Evolutionary conservation across 1,140 invertebrate genomes (phyloP).

Genomic region (Aphis gossypii): DNA sequence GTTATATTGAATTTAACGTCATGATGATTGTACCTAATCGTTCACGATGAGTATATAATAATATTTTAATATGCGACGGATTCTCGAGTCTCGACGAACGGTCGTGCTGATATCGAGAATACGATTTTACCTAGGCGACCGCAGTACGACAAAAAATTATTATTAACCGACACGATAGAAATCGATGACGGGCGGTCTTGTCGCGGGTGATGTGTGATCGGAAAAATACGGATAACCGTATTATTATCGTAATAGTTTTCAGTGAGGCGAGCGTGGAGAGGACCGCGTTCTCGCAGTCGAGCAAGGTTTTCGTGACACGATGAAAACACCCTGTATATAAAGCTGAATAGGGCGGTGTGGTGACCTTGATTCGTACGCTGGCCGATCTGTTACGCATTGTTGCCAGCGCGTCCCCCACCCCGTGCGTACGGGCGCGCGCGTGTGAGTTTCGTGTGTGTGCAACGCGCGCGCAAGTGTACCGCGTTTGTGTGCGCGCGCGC

Average conservation of each 20-base stretch:
- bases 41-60: not conserved
- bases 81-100: not conserved
- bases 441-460: constrained; percentile 19
- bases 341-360: constrained; percentile 48
- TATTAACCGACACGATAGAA: not conserved
- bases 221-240: not conserved
- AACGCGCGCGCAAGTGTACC: constrained; percentile 42
- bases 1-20: not conserved
- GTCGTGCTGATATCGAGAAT: not conserved
- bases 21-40: not conserved
- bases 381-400: constrained; percentile 58
- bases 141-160: not conserved
- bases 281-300: not conserved
- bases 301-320: no score
- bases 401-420: constrained; percentile 55
- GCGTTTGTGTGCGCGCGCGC: not conserved
- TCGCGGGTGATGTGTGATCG: no score
- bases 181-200: not conserved
- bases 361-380: constrained; percentile 54
- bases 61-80: not conserved
- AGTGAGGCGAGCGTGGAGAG: not conserved
- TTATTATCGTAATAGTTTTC: not conserved
- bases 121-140: not conserved
- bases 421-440: constrained; percentile 5
- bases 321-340: constrained; percentile 56